A percentile compares a stretch with the other conserved stretches of the same genome.
phyloP scores from a whole-genome alignment of 2,797 vertebrate species.

The Nannoperca australis region DNA sequence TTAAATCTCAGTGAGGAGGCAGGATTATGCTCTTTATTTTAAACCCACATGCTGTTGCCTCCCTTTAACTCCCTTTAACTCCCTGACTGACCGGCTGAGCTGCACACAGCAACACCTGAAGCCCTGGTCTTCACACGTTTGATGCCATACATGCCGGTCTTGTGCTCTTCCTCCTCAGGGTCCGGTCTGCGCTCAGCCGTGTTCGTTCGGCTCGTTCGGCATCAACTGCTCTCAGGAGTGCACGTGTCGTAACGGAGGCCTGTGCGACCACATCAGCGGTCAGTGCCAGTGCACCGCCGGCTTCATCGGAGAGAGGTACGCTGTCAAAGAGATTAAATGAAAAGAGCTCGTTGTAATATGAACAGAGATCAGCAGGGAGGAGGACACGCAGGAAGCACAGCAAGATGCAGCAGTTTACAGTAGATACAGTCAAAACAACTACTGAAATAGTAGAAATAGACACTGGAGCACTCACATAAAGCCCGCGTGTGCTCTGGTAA shows the following conservation, averaged over 20 bases:
- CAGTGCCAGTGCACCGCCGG: conserved; percentile 93
- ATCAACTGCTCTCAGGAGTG: conserved; percentile 95
- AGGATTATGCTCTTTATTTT: too few relatives aligned
- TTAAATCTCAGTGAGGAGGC: too few relatives aligned
- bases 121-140: background rate
- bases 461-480: too few relatives aligned
- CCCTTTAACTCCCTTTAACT: too few relatives aligned
- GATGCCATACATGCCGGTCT: background rate
- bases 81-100: too few relatives aligned
- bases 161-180: conserved; percentile 82
- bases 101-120: background rate
- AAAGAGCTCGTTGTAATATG: background rate
- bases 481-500: too few relatives aligned
- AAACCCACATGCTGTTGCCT: too few relatives aligned
- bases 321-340: background rate
- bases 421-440: background rate
- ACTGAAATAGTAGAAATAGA: too few relatives aligned
- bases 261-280: conserved; percentile 96
- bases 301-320: conserved; percentile 93
- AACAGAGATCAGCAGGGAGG: conserved; percentile 13
- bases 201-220: conserved; percentile 92
- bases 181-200: conserved; percentile 95
- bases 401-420: too few relatives aligned
- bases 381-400: too few relatives aligned
- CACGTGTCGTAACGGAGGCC: conserved; percentile 93